A percentile compares a stretch with the other conserved stretches of the same genome.
Evolutionary conservation across 1,140 invertebrate genomes (phyloP).

Genomic region (Eumeta japonica): DNA sequence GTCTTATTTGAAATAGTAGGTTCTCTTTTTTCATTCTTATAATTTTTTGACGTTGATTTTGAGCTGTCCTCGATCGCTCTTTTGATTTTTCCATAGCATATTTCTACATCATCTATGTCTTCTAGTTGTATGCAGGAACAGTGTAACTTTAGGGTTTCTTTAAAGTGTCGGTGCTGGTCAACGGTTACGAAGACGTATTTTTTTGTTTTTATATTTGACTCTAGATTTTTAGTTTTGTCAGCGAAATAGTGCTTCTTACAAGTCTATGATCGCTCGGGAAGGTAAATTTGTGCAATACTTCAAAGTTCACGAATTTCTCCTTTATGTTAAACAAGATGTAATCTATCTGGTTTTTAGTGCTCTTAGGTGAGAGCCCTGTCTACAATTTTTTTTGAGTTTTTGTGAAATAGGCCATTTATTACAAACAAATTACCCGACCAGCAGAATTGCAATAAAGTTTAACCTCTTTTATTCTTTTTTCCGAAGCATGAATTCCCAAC

Average conservation of each 20-base stretch:
- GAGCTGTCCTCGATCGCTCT: neutral
- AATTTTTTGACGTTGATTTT: neutral
- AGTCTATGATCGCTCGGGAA: too few species aligned
- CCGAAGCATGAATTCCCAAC: slow-evolving; percentile 1
- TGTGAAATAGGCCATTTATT: too few species aligned
- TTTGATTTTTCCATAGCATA: slow-evolving; percentile 2
- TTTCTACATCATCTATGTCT: slow-evolving; percentile 1
- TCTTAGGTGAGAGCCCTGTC: slow-evolving; percentile 1
- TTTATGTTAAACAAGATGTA: neutral
- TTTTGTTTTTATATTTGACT: too few species aligned
- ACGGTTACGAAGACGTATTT: too few species aligned
- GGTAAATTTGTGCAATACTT: too few species aligned
- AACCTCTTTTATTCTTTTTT: neutral
- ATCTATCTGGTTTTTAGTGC: neutral
- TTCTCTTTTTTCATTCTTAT: too few species aligned
- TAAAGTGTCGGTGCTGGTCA: too few species aligned
- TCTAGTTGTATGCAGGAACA: too few species aligned
- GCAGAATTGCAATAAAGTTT: neutral
- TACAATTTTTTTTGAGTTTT: neutral
- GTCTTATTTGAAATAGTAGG: neutral
- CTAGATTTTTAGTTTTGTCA: too few species aligned
- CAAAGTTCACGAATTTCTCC: neutral
- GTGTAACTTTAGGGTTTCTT: too few species aligned
- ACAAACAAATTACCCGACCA: too few species aligned
- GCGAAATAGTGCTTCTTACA: too few species aligned